Evolutionary conservation across 1,140 invertebrate genomes (phyloP), one percentile per base, ranked within the genome.

Genomic region (Drosophila bocki): DNA sequence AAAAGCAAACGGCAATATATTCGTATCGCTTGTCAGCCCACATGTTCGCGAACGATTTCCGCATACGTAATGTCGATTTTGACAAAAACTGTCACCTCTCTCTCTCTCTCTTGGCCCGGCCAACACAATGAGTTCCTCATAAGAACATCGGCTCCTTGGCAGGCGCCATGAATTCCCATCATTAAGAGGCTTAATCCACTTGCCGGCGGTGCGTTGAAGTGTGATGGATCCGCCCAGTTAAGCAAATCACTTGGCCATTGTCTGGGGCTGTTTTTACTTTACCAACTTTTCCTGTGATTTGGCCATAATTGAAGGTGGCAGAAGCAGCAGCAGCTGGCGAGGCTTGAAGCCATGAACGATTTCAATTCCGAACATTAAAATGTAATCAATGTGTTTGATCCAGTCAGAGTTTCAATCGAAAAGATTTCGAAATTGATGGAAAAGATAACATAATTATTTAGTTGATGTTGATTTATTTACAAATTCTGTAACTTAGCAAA

Each of bases 161-260:
- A 26, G 35, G 35, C 53, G n/a, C 13, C 53, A 13, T 50, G 69
- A 71, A 72, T 50, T 13, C 75, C 80, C 70, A 77, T 88, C 84
- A 88, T 88, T 88, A 88, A 76, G 81, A 81, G 61, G 41, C 80
- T 74, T 88, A 88, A 84, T 88, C 80, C 84, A 84, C 85, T 88
- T 83, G 64, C 65, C 60, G 51, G 32, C 58, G 50, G 58, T 78
- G 72, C 59, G 44, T 17, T 59, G 67, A 72, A 72, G 67, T 72
- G 67, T 72, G 45, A 72, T 37, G 37, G 68, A 61, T 61, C 57
- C 62, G 62, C 75, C 61, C 56, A 67, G 71, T 76, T 74, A 57
- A 67, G 48, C 74, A 77, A 77, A 78, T 78, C 62, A 77, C 41
- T 57, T 62, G 75, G 37, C 64, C 59, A 80, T 82, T 80, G 47